Evolutionary conservation across 1,140 invertebrate species (phyloP).

Genomic region (Cyphomyrmex costatus): DNA sequence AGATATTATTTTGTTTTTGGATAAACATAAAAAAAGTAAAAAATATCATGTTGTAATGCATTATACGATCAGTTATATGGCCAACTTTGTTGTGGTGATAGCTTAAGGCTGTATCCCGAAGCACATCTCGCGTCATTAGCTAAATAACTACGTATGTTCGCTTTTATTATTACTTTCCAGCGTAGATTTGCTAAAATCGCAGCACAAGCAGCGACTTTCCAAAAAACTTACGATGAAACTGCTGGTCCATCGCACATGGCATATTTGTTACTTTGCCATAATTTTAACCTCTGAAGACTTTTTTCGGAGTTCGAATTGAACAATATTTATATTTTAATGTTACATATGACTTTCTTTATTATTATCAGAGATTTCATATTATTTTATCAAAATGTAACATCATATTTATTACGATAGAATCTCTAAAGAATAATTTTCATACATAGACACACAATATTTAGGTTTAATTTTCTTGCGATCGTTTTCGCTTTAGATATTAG

Average conservation of each 20-base stretch:
- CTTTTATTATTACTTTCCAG: conserved; percentile 62
- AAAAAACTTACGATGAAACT: conserved; percentile 24
- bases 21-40: background rate
- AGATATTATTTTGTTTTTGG: background rate
- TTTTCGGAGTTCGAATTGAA: background rate
- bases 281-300: background rate
- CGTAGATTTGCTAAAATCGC: conserved; percentile 54
- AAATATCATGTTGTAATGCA: background rate
- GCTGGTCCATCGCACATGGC: background rate
- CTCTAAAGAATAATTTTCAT: background rate
- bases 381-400: background rate
- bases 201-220: conserved; percentile 15
- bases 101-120: conserved; percentile 45
- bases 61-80: background rate
- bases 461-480: background rate
- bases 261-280: conserved; percentile 31
- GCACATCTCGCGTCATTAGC: conserved; percentile 62
- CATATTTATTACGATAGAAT: background rate
- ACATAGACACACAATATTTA: background rate
- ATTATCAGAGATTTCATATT: background rate
- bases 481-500: background rate
- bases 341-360: background rate
- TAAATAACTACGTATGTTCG: conserved; percentile 61
- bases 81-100: conserved; percentile 28
- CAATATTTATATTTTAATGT: background rate